Evolutionary conservation across 92 coral and sea anemone genomes (phyloP), one percentile per base, ranked within the genome.

Genomic region (Nematostella vectensis): DNA sequence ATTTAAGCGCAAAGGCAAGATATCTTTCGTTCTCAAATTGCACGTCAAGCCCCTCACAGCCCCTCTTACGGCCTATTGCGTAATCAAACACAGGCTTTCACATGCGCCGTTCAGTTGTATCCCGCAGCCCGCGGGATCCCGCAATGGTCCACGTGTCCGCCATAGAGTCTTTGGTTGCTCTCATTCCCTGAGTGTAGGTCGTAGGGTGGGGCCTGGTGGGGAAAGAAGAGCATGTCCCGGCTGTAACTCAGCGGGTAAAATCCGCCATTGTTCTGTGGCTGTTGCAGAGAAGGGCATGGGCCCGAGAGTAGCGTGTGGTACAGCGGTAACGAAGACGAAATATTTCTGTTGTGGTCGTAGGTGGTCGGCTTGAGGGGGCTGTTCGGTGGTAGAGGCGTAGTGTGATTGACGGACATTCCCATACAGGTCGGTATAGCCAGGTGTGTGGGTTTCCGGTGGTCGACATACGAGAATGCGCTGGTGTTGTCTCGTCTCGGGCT

Each of bases 401-500:
- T 6, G 40, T 33, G 40, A 33, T 33, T 33, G 6, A 33, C 15
- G 6, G 40, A 15, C 6, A 33, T 33, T 15, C 8, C 8, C 40
- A 33, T 6, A 33, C 40, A 33, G 40, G 6, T 33, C 40, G 40
- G 40, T 33, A 33, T 33, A 33, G 40, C 6, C 8, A 33, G 40
- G 40, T 33, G 40, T 33, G 40, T 33, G 44, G 29, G 51, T 21
- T 2, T 47, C 10, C 67, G 48, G 37, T 33, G 48, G 20, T 57
- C 67, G 45, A 50, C 25, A 39, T 57, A 40, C 11, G 54, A 45
- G 50, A 68, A 59, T 22, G 67, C 65, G 27, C 75, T 59, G 40
- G 28, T 67, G 40, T 27, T 67, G 15, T 56, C 65, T 23, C 40
- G 48, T 12, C 25, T 4, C 45, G 65, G 39, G 13, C 27, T 47